Evolutionary conservation across 2,888 invertebrate genomes (phyloP), one percentile per base, ranked within the genome.

Genomic region (Coelinius sp.): DNA sequence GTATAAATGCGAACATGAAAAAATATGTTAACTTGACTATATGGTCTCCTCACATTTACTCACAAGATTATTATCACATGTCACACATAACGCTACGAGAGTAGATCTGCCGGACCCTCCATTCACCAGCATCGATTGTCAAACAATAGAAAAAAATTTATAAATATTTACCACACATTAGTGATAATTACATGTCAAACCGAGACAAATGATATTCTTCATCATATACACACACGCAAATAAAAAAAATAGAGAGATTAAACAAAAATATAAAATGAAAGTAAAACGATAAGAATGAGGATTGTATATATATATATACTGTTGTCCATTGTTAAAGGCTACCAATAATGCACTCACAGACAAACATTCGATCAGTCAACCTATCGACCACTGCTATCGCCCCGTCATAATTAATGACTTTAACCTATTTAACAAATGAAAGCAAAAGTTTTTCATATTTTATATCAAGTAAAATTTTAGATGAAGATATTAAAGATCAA

Each of bases 291-390:
- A 63, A 25, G 17, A 68, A 65, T 20, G 25, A 52, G 38, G 59
- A 63, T 35, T 49, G 31, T 35, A 49, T 52, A 31, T 44, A 8
- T 59, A 25, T 46, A 69, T 35, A 64, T 53, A 70, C 62, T 69
- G 46, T 56, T 59, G 56, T 27, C 44, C 68, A 68, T 68, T 53
- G 53, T 56, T 64, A 71, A 68, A 56, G 41, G 56, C 66, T 68
- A 63, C 52, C 64, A 35, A 68, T 59, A 63, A 64, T 82, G 87
- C 86, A 87, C 86, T 86, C 86, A 87, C 87, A 87, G 86, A 87
- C 86, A 87, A 87, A 87, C 86, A 86, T 87, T 85, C 86, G 84
- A 84, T 86, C 82, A 82, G 85, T 84, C 85, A 86, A 87, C 85
- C 85, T 84, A 84, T 86, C 83, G 82, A 85, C 83, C 85, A 85